phyloP scores from a whole-genome alignment of 1,140 invertebrate species.

The Capitella teleta region DNA sequence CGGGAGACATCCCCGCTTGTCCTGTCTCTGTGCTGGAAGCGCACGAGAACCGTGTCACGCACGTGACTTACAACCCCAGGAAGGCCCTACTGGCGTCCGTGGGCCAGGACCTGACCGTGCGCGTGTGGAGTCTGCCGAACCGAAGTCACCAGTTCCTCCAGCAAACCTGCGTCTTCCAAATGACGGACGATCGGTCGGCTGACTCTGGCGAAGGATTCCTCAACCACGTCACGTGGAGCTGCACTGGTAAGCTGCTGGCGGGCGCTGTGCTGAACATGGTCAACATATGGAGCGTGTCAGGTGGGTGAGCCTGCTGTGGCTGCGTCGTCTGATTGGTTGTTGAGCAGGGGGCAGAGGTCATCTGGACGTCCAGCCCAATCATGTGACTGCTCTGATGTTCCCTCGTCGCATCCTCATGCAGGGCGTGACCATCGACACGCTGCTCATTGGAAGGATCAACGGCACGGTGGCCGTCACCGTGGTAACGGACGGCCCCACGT shows the following conservation, averaged over 20 bases:
- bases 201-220: slow-evolving; percentile 48
- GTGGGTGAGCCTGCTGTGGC: slow-evolving; percentile 20
- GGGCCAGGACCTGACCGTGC: slow-evolving; percentile 55
- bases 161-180: slow-evolving; percentile 51
- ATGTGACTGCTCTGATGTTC: slow-evolving; percentile 46
- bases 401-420: slow-evolving; percentile 35
- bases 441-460: slow-evolving; percentile 49
- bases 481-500: slow-evolving; percentile 27
- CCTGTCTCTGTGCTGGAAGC: slow-evolving; percentile 43
- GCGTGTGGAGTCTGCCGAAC: slow-evolving; percentile 48
- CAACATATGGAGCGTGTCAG: slow-evolving; percentile 49
- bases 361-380: slow-evolving; percentile 29
- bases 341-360: slow-evolving; percentile 37
- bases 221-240: slow-evolving; percentile 46
- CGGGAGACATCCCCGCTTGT: slow-evolving; percentile 38
- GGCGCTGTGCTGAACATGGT: slow-evolving; percentile 49
- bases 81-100: slow-evolving; percentile 46
- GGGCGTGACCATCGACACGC: slow-evolving; percentile 34
- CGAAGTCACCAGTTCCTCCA: slow-evolving; percentile 43
- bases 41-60: slow-evolving; percentile 48
- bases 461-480: slow-evolving; percentile 42
- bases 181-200: slow-evolving; percentile 40
- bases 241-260: slow-evolving; percentile 47
- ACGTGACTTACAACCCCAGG: slow-evolving; percentile 40
- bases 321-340: neutral